Base-by-base conservation (phyloP, 2,888 invertebrate genomes). In the Noctua comes region DNA sequence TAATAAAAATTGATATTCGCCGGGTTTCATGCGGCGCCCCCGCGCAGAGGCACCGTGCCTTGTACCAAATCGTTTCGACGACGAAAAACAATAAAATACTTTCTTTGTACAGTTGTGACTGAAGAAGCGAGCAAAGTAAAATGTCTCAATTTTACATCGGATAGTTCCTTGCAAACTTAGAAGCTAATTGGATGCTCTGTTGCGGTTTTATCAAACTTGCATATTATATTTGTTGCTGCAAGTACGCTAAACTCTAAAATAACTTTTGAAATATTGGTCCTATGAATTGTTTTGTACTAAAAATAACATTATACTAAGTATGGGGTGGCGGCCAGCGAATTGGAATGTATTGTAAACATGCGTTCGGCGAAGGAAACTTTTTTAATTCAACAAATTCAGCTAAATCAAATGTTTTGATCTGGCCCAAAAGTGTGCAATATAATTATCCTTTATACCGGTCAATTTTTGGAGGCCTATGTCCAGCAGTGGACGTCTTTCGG, bases 1-100 rank as follows among this genome's bases (percentile, higher is more conserved):
- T 82, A 83, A 84, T 86, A 86, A 86, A 88, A 88, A 83, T 73
- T 85, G 82, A 83, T 88, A 83, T 80, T 81, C 69, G 80, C 70
- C 57, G 79, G 69, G 76, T 75, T 77, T 69, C 78, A 83, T 75
- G 82, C 78, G 73, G 70, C 64, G 69, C 69, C 65, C 70, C 59
- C 71, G 77, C 64, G 27, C 43, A 24, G 18, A 10, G 66, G 18
- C 69, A n/a, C 79, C 80, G 88, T 88, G 68, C 88, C 86, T 88
- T 83, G 88, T 86, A 88, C 88, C 83, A 82, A 85, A 83, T 83
- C 86, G 80, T 78, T 85, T 82, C 80, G 76, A 57, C 73, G 65
- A 82, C 76, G 77, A 54, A 13, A 79, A 80, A 88, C 82, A 79
- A 86, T 87, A 87, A 87, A 87, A 84, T 82, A 80, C 68, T 84